A percentile compares a stretch with the other conserved stretches of the same genome.
Conservation (phyloP, 2,888 invertebrate genomes). For the Nephrotoma appendiculata region DNA sequence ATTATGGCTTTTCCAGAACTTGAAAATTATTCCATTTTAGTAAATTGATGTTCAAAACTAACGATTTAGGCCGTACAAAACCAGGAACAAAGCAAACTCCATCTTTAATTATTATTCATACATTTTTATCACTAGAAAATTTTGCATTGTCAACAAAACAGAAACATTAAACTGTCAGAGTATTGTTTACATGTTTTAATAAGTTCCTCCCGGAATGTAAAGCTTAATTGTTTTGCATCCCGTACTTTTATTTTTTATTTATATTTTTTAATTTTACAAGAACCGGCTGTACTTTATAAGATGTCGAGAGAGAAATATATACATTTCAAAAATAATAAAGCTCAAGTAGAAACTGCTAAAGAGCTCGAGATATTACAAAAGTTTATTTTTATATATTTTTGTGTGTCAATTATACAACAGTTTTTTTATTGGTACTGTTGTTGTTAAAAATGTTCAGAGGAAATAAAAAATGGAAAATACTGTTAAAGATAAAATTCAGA, state of each 20-base stretch:
- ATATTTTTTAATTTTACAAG: not conserved
- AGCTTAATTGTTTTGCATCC: not conserved
- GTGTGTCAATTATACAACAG: not conserved
- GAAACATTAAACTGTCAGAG: not conserved
- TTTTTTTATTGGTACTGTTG: not conserved
- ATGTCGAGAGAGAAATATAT: not conserved
- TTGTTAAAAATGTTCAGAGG: not conserved
- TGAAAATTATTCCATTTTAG: no score
- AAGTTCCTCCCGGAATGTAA: not conserved
- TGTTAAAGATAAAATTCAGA: not conserved
- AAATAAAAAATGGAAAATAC: not conserved
- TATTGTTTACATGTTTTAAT: not conserved
- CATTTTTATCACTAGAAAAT: no score
- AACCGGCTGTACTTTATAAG: not conserved
- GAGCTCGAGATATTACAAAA: not conserved
- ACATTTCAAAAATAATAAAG: not conserved
- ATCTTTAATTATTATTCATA: no score
- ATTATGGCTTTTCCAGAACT: no score
- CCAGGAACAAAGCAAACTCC: no score
- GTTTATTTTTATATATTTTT: not conserved
- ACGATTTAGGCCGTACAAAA: no score
- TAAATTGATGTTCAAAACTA: no score
- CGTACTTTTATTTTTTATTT: not conserved
- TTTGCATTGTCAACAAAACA: no score
- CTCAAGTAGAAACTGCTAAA: not conserved